Evolutionary conservation across 2,113 vertebrate genomes (phyloP).

Genomic region (Sorex araneus): DNA sequence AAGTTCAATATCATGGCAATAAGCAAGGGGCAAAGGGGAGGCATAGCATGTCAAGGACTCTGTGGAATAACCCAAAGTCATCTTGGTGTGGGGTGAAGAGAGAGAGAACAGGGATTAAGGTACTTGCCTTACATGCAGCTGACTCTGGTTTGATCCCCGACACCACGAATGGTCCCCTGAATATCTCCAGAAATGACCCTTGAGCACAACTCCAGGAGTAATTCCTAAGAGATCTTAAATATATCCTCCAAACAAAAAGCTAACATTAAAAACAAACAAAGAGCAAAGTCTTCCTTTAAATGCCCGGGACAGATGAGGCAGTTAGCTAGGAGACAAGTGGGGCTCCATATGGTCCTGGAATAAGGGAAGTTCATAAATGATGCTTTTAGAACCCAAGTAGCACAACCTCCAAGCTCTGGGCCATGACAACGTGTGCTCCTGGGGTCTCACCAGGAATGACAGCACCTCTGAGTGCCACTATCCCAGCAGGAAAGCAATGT

Average conservation of each 20-base stretch:
- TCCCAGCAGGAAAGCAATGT: fast-evolving
- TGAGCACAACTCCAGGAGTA: too few relatives aligned
- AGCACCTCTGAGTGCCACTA: neutral
- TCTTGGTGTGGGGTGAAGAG: neutral
- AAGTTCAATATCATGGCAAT: fast-evolving
- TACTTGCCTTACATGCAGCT: too few relatives aligned
- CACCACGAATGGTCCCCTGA: too few relatives aligned
- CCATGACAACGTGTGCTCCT: neutral
- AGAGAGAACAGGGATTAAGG: too few relatives aligned
- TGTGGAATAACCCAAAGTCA: neutral
- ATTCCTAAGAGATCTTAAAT: too few relatives aligned
- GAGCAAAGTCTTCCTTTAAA: too few relatives aligned
- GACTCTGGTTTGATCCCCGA: too few relatives aligned
- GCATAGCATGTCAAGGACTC: fast-evolving
- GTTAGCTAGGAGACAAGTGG: neutral
- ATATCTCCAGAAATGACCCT: too few relatives aligned
- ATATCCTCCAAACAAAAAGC: too few relatives aligned
- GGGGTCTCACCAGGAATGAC: neutral
- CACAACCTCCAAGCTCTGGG: fast-evolving
- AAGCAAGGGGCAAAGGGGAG: fast-evolving
- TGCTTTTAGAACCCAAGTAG: neutral
- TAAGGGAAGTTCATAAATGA: neutral
- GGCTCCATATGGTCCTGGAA: neutral
- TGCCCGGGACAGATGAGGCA: constrained; percentile 32
- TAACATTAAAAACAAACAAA: too few relatives aligned